Evolutionary conservation across 2,888 invertebrate species (phyloP), one percentile per base, ranked within the genome.

Genomic region (Caenorhabditis imperialis): DNA sequence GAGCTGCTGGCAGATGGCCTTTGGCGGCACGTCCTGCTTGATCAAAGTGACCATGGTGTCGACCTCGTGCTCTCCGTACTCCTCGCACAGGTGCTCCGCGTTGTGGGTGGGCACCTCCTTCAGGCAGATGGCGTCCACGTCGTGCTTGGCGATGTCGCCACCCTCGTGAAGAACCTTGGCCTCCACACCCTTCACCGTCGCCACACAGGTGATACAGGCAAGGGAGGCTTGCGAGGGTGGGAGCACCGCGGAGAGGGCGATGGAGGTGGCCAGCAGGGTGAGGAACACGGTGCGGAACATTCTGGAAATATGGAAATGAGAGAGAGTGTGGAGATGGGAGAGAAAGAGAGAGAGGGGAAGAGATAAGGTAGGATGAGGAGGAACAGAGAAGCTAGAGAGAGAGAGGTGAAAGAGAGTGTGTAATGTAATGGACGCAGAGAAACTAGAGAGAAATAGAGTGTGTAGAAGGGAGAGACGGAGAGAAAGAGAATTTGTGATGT

Each of bases 161-260:
- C 74, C 74, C 33, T 61, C 55, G n/a, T 22, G 3, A 14, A 65
- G 38, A 1, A 53, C 47, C 30, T 69, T 75, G 0, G 58, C 51
- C 42, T 75, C 74, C 23, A 75, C 57, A 37, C 62, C 62, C 23
- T 69, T 75, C 7, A 75, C 74, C 14, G 74, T 75, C 33, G 69
- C 74, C 22, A 62, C 57, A 44, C 74, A 75, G 14, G 69, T 75
- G 42, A 75, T 61, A 35, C 74, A 75, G 5, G 48, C 57, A n/a
- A 75, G 25, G 6, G 67, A 50, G n/a, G 74, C 67, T 51, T 67
- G 48, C 2, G 65, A 63, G 23, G 53, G 74, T 30, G 74, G 69
- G 6, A 53, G 38, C 27, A 69, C 57, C 16, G 48, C 44, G 14
- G 62, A 16, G 12, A 40, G 30, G 37, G 33, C 22, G 38, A 53